These are phyloP conservation scores for Dromas ardeola DNA, from an alignment of 2,113 vertebrate genomes.

Conservation along the genomic window DNA sequence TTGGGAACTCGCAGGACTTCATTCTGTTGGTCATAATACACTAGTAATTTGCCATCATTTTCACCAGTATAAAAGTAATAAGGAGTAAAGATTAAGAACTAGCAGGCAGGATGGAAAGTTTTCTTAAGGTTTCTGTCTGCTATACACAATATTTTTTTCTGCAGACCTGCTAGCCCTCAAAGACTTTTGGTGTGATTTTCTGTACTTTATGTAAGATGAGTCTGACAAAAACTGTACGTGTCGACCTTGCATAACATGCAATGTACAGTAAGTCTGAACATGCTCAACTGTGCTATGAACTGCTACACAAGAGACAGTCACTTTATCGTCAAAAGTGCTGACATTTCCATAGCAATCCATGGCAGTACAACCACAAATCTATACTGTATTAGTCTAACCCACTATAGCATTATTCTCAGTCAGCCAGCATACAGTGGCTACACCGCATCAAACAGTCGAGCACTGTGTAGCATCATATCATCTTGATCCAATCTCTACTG, in stretches of 20 bases:
- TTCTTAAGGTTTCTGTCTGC: neutral
- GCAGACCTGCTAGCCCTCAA: neutral
- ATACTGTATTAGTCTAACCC: neutral
- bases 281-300: neutral
- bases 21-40: neutral
- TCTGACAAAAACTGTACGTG: neutral
- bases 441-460: neutral
- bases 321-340: neutral
- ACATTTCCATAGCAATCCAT: neutral
- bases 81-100: neutral
- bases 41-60: neutral
- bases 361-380: neutral
- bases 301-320: neutral
- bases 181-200: neutral
- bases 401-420: neutral
- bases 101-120: neutral
- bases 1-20: neutral
- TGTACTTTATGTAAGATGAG: neutral
- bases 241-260: neutral
- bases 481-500: neutral
- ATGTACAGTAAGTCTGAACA: neutral
- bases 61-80: neutral
- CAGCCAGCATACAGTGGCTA: neutral
- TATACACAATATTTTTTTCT: neutral
- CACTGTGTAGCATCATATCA: neutral